Conservation (phyloP, 2,797 vertebrate genomes). For the Novumbra hubbsi region DNA sequence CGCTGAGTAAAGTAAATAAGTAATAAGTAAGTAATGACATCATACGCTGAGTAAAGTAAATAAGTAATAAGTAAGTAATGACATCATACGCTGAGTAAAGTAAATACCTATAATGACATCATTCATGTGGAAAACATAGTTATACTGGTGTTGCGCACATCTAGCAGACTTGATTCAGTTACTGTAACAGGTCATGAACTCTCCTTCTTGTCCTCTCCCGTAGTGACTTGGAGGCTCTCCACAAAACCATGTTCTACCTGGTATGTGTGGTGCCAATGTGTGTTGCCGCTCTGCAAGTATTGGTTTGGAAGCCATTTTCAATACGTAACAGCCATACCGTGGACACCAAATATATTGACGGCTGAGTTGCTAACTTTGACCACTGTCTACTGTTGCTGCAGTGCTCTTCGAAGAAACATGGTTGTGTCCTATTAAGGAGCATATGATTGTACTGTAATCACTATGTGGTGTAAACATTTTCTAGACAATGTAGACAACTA, state of each 20-base stretch:
- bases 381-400: not conserved
- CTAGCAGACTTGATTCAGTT: not conserved
- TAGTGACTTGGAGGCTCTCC: slow-evolving; percentile 77
- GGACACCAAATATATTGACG: slow-evolving; percentile 68
- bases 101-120: too few species aligned
- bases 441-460: not conserved
- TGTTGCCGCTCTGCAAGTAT: slow-evolving; percentile 73
- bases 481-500: not conserved
- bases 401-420: not conserved
- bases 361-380: slow-evolving; percentile 37
- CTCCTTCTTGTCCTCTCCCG: slow-evolving; percentile 22
- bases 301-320: slow-evolving; percentile 85
- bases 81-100: too few species aligned
- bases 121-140: not conserved
- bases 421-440: not conserved
- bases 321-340: slow-evolving; percentile 80
- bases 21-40: too few species aligned
- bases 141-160: not conserved
- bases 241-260: slow-evolving; percentile 83
- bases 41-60: too few species aligned
- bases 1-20: too few species aligned
- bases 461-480: not conserved
- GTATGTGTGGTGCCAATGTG: slow-evolving; percentile 83
- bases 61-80: too few species aligned
- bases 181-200: not conserved